Evolutionary conservation across 2,113 vertebrate species (phyloP).

Genomic region (Salvelinus sp.): DNA sequence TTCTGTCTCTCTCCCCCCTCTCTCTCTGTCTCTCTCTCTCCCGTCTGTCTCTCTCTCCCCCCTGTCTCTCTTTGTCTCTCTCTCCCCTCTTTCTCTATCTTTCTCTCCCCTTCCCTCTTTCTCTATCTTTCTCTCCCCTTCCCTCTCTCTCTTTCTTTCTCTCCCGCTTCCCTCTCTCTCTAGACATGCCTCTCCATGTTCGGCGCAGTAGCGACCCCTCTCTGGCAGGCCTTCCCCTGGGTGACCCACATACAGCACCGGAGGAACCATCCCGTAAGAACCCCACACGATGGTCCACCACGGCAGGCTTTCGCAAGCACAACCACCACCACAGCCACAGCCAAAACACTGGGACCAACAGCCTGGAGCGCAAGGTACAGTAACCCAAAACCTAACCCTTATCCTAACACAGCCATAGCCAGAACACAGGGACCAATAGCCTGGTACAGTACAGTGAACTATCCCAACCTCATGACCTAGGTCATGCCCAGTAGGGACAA

Average conservation of each 20-base stretch:
- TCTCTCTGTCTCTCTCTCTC: too few relatives aligned
- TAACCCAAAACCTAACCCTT: slow-evolving; percentile 25
- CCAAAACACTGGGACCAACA: slow-evolving; percentile 62
- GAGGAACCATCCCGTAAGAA: slow-evolving; percentile 93
- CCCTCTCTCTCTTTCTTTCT: background rate
- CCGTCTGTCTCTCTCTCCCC: too few relatives aligned
- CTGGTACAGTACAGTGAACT: too few relatives aligned
- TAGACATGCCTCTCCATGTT: slow-evolving; percentile 95
- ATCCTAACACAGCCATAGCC: too few relatives aligned
- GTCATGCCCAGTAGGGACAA: too few relatives aligned
- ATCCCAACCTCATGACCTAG: too few relatives aligned
- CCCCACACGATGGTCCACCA: slow-evolving; percentile 90
- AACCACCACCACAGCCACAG: slow-evolving; percentile 69
- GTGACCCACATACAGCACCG: slow-evolving; percentile 75
- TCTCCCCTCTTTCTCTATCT: background rate
- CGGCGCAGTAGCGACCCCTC: slow-evolving; percentile 96
- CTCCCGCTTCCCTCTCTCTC: background rate
- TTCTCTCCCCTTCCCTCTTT: background rate
- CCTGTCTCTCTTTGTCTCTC: too few relatives aligned
- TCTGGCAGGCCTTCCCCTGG: slow-evolving; percentile 74
- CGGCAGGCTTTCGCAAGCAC: slow-evolving; percentile 85
- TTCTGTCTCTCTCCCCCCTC: too few relatives aligned
- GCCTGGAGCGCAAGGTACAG: slow-evolving; percentile 88
- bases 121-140: slow-evolving; percentile 10
- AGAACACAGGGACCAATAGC: too few relatives aligned